Evolutionary conservation across 2,113 vertebrate species (phyloP).

Genomic region (Chaetops frenatus): DNA sequence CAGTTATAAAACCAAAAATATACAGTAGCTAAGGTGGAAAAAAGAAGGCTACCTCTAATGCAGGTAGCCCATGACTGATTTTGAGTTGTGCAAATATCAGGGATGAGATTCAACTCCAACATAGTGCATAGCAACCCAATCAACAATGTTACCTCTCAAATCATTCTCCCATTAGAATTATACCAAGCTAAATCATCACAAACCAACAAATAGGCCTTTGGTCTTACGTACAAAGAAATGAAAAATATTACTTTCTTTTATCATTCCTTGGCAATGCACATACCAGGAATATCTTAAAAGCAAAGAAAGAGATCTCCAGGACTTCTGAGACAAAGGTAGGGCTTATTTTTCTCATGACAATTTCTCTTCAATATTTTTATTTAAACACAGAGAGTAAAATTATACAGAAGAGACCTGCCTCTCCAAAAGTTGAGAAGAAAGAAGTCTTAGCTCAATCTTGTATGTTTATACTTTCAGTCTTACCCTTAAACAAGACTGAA

Average conservation of each 20-base stretch:
- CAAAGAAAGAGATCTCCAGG: neutral
- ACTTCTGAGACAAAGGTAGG: neutral
- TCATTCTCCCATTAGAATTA: neutral
- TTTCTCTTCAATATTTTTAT: neutral
- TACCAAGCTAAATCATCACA: neutral
- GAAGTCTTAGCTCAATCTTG: neutral
- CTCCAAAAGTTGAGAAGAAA: neutral
- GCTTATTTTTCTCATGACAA: neutral
- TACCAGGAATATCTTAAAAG: neutral
- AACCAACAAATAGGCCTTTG: neutral
- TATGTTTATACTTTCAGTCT: conserved; percentile 21
- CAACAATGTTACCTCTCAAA: neutral
- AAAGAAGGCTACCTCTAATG: neutral
- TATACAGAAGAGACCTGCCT: neutral
- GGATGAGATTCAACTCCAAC: neutral
- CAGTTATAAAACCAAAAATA: neutral
- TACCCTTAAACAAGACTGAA: conserved; percentile 11
- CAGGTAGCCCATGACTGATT: neutral
- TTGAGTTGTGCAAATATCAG: neutral
- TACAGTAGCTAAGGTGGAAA: neutral
- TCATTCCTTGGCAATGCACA: neutral
- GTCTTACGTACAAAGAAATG: neutral
- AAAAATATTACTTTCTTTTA: neutral
- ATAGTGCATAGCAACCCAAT: fast-evolving
- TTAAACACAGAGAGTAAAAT: neutral